These are phyloP conservation scores for Drosophila pachea DNA, from an alignment of 1,140 invertebrate species.

Conservation along the genomic window DNA sequence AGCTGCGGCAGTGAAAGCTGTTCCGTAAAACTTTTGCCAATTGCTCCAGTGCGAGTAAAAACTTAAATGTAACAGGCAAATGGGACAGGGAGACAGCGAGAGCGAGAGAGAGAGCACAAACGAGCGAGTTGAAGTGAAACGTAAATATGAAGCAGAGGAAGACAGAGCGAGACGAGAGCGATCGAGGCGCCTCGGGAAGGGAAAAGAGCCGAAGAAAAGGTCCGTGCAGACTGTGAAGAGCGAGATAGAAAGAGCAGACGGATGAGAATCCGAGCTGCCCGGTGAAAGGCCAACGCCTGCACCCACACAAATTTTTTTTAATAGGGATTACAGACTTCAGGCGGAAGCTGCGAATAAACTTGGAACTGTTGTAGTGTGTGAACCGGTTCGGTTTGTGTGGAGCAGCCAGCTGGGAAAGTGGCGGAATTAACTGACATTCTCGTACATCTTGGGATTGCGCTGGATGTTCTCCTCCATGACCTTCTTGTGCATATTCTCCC, in stretches of 20 bases:
- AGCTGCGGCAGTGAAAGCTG: slow-evolving; percentile 55
- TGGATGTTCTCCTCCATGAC: slow-evolving; percentile 74
- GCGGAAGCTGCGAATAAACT: slow-evolving; percentile 23
- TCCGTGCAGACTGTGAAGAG: too few relatives aligned
- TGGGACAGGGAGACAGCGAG: not conserved
- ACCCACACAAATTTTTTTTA: too few relatives aligned
- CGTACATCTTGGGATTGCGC: slow-evolving; percentile 74
- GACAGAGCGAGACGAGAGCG: too few relatives aligned
- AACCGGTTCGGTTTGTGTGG: too few relatives aligned
- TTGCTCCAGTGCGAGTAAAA: slow-evolving; percentile 13
- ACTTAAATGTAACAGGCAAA: not conserved
- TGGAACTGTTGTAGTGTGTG: not conserved
- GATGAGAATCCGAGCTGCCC: too few relatives aligned
- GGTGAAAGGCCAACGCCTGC: too few relatives aligned
- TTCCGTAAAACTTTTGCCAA: slow-evolving; percentile 26
- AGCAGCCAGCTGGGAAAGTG: too few relatives aligned
- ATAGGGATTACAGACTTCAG: not conserved
- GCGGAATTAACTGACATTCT: slow-evolving; percentile 65
- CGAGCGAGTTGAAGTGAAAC: not conserved
- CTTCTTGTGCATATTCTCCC: slow-evolving; percentile 55
- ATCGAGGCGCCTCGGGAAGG: too few relatives aligned
- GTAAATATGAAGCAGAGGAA: too few relatives aligned
- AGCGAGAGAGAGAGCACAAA: not conserved
- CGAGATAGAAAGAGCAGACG: too few relatives aligned
- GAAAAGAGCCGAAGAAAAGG: too few relatives aligned